A percentile compares a stretch with the other conserved stretches of the same genome.
Evolutionary conservation across 2,113 vertebrate genomes (phyloP).

Genomic region (Lepidothrix coronata): DNA sequence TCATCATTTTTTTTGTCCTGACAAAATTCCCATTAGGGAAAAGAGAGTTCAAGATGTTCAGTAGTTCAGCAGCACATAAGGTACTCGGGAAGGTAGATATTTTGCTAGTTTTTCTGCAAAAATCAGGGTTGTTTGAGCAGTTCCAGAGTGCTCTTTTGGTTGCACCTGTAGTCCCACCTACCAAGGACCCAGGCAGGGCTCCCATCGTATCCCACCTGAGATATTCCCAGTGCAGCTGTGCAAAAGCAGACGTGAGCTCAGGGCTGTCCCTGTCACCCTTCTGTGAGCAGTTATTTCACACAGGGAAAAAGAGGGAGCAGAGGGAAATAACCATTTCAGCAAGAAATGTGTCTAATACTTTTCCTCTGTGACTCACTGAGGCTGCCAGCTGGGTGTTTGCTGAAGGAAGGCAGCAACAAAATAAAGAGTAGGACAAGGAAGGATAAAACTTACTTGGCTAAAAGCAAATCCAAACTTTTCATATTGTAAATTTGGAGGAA

Average conservation of each 20-base stretch:
- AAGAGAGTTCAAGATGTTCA: not conserved
- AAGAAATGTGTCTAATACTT: conserved; percentile 6
- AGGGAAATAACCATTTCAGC: not conserved
- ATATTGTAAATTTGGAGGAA: conserved; percentile 52
- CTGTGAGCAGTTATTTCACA: not conserved
- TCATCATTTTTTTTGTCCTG: not conserved
- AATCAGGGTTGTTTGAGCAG: not conserved
- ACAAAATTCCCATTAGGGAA: not conserved
- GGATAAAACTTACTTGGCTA: not conserved
- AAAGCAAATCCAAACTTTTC: conserved; percentile 44
- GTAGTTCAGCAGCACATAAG: not conserved
- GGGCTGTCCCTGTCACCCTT: not conserved
- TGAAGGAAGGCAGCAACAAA: conserved; percentile 1
- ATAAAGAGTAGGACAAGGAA: not conserved
- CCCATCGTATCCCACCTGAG: not conserved
- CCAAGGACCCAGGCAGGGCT: not conserved
- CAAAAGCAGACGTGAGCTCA: not conserved
- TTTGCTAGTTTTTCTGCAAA: not conserved
- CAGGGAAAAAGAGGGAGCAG: not conserved
- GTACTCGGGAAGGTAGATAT: not conserved
- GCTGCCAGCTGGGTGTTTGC: conserved; percentile 20
- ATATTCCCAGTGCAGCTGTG: not conserved
- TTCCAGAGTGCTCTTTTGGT: not conserved
- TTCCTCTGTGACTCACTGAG: not conserved
- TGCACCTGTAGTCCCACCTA: not conserved